phyloP scores from a whole-genome alignment of 2,797 vertebrate species.

The Rallus crepitans region DNA sequence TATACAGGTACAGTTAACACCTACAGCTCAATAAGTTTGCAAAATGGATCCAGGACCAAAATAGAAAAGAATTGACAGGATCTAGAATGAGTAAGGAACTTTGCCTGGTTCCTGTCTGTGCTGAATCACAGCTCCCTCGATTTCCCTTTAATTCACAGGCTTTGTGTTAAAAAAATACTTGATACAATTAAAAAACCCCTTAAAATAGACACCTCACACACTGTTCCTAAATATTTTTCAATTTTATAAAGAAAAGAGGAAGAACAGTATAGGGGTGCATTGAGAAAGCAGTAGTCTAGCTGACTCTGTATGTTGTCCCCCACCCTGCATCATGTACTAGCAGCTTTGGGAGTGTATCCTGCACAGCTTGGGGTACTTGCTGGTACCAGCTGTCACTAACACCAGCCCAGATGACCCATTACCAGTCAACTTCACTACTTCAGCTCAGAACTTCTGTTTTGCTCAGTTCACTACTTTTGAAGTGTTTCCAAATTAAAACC shows the following conservation, averaged over 20 bases:
- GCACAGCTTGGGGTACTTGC: background rate
- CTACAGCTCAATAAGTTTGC: background rate
- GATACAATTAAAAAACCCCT: background rate
- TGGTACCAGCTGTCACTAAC: background rate
- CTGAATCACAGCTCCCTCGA: conserved; percentile 46
- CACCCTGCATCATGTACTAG: background rate
- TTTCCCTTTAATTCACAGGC: conserved; percentile 1
- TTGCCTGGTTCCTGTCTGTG: conserved; percentile 10
- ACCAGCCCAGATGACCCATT: background rate
- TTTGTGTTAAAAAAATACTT: background rate
- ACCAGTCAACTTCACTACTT: background rate
- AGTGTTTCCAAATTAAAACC: background rate
- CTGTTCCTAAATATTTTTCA: background rate
- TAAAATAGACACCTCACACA: rapidly evolving
- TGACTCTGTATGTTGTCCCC: background rate
- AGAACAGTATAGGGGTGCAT: background rate
- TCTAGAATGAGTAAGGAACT: conserved; percentile 58
- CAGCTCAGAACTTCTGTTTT: background rate
- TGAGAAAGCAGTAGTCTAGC: background rate
- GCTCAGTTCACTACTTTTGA: background rate
- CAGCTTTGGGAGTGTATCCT: background rate
- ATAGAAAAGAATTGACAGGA: conserved; percentile 43
- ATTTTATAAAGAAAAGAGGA: background rate
- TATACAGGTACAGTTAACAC: background rate
- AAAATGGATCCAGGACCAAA: background rate